Conservation (phyloP, 2,888 invertebrate species). For the Chrysolina oricalcia region DNA sequence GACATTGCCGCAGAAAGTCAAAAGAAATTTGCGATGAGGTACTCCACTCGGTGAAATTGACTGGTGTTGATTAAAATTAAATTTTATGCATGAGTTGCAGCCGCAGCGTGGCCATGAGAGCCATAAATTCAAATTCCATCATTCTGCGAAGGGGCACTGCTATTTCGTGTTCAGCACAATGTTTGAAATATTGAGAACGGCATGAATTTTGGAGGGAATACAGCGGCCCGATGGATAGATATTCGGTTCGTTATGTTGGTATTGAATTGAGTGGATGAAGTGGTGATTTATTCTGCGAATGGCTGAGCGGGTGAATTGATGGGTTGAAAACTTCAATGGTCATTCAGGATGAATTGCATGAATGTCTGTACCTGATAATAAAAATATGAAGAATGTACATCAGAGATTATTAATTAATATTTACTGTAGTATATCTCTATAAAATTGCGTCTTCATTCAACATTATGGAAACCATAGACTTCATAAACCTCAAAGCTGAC, state of each 20-base stretch:
- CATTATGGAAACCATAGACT: no score
- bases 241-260: background rate
- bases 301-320: background rate
- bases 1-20: background rate
- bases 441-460: no score
- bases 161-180: slow-evolving; percentile 25
- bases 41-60: slow-evolving; percentile 48
- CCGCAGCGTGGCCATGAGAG: slow-evolving; percentile 43
- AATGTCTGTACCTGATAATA: no score
- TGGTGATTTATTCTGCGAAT: slow-evolving; percentile 1
- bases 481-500: no score
- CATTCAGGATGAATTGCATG: background rate
- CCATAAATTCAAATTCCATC: slow-evolving; percentile 45
- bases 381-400: no score
- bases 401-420: no score
- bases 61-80: slow-evolving; percentile 57
- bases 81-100: slow-evolving; percentile 56
- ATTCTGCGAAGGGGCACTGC: slow-evolving; percentile 4
- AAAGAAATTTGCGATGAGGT: slow-evolving; percentile 25
- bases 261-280: slow-evolving; percentile 1
- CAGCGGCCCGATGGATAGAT: background rate
- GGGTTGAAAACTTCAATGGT: background rate
- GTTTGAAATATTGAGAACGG: slow-evolving; percentile 28
- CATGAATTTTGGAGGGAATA: slow-evolving; percentile 10
- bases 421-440: no score